Evolutionary conservation across 2,113 vertebrate species (phyloP).

Genomic region (Chunga burmeisteri): DNA sequence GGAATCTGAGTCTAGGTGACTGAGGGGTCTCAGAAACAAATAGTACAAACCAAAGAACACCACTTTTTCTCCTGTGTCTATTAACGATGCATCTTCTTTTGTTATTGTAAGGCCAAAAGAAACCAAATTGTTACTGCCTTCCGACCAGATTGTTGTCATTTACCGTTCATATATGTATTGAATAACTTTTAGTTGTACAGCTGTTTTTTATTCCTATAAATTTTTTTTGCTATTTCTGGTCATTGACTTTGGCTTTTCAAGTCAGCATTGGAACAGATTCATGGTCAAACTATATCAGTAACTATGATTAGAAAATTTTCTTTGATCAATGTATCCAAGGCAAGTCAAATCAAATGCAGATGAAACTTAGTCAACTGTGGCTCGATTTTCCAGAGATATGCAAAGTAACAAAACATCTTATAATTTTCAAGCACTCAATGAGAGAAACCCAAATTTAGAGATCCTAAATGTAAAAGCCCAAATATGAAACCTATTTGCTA

Average conservation of each 20-base stretch:
- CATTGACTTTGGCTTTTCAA: neutral
- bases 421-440: neutral
- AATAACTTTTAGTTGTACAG: neutral
- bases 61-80: neutral
- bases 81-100: neutral
- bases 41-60: neutral
- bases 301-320: neutral
- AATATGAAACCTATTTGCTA: neutral
- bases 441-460: neutral
- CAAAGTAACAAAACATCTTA: neutral
- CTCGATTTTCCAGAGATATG: neutral
- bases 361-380: neutral
- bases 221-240: neutral
- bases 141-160: neutral
- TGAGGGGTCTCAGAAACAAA: neutral
- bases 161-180: neutral
- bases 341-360: neutral
- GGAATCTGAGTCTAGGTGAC: accelerated
- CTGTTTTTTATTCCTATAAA: neutral
- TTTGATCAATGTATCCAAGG: neutral
- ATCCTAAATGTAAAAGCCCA: neutral
- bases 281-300: neutral
- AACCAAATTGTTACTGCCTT: neutral
- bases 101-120: neutral
- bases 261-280: neutral